These are phyloP conservation scores for Eptesicus fuscus DNA, from an alignment of 2,113 vertebrate genomes.

Conservation along the genomic window DNA sequence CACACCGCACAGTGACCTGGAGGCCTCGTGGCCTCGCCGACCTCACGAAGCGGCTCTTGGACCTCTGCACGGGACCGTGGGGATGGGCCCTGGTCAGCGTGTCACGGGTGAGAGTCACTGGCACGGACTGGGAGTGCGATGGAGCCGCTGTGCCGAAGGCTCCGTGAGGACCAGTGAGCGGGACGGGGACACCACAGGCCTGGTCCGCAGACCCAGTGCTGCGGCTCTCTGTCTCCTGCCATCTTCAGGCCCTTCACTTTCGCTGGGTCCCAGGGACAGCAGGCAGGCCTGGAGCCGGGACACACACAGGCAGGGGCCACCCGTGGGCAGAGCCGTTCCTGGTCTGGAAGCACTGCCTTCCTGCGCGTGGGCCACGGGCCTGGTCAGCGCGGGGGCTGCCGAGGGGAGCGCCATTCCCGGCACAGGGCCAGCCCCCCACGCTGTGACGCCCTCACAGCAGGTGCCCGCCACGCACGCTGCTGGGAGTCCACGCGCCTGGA, in stretches of 20 bases:
- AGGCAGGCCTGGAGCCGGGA: background rate
- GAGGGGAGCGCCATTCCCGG: rapidly evolving
- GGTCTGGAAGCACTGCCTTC: background rate
- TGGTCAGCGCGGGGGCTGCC: background rate
- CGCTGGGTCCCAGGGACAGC: background rate
- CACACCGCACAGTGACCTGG: background rate
- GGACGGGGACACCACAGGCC: background rate
- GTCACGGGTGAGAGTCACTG: background rate
- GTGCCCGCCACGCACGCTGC: background rate
- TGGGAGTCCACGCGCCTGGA: background rate
- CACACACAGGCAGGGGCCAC: background rate
- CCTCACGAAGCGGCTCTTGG: background rate
- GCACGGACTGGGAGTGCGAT: background rate
- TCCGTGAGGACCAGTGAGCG: background rate
- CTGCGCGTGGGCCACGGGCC: background rate
- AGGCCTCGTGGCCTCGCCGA: background rate
- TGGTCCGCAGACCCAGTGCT: background rate
- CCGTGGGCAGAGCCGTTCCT: too few species aligned
- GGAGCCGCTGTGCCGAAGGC: background rate
- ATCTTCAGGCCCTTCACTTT: background rate
- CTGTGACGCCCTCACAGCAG: background rate
- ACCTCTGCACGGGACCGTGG: background rate
- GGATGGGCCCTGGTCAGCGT: background rate
- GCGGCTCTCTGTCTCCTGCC: background rate
- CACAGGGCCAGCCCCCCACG: background rate